phyloP scores from a whole-genome alignment of 2,888 invertebrate species.

The Melieria picta region DNA sequence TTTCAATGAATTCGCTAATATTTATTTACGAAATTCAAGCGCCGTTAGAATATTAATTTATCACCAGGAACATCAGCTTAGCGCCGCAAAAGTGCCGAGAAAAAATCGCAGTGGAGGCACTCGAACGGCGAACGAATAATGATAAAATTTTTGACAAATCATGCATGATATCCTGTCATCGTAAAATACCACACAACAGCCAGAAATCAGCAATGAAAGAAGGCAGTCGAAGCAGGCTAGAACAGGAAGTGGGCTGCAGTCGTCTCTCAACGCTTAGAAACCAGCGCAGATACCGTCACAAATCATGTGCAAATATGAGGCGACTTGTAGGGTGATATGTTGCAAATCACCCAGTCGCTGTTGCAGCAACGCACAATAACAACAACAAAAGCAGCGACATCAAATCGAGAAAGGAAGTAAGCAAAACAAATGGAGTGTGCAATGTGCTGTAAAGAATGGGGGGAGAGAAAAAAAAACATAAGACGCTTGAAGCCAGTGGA shows the following conservation, averaged over 20 bases:
- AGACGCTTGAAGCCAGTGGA: constrained; percentile 32
- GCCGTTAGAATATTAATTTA: too few relatives aligned
- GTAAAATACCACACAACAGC: constrained; percentile 8
- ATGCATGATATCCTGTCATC: constrained; percentile 34
- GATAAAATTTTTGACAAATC: constrained; percentile 32
- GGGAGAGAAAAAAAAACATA: neutral
- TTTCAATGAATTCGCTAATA: too few relatives aligned
- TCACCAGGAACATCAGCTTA: too few relatives aligned
- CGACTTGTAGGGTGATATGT: constrained; percentile 15
- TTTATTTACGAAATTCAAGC: too few relatives aligned
- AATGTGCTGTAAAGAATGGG: constrained; percentile 41
- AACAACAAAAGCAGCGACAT: constrained; percentile 3
- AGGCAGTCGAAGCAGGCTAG: constrained; percentile 21
- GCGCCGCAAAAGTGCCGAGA: too few relatives aligned
- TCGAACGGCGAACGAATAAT: too few relatives aligned
- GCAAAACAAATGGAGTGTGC: constrained; percentile 60
- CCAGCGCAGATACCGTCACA: constrained; percentile 26
- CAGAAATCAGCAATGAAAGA: constrained; percentile 18
- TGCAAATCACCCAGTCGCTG: neutral
- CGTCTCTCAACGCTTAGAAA: neutral
- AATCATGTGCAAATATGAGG: constrained; percentile 40
- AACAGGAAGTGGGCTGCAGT: neutral
- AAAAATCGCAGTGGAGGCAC: too few relatives aligned
- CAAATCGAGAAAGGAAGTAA: constrained; percentile 39
- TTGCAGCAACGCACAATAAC: neutral